Conservation (phyloP, 2,113 vertebrate genomes). For the Lanius collurio region DNA sequence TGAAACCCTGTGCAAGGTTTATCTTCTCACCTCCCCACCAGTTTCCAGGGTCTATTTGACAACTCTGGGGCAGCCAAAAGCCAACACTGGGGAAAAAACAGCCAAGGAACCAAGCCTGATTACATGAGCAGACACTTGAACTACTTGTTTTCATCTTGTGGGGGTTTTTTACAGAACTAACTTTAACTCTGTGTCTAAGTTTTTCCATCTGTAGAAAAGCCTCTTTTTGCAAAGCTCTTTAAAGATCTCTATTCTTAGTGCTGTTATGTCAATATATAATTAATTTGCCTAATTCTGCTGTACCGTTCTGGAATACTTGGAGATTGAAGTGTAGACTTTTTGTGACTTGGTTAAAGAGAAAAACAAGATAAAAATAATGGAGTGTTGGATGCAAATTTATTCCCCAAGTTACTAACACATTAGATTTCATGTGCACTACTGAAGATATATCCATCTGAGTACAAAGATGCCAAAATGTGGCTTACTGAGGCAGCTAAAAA, state of each 20-base stretch:
- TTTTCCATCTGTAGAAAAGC: slow-evolving; percentile 50
- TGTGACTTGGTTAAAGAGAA: slow-evolving; percentile 42
- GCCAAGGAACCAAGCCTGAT: neutral
- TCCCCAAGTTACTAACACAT: slow-evolving; percentile 26
- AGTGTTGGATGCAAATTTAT: slow-evolving; percentile 30
- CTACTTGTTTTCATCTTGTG: neutral
- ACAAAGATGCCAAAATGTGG: neutral
- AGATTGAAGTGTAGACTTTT: slow-evolving; percentile 3
- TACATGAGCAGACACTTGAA: neutral
- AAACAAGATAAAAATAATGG: slow-evolving; percentile 58
- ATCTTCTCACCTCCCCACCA: neutral
- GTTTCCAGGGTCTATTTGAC: neutral
- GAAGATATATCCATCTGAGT: neutral
- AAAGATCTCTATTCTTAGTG: slow-evolving; percentile 32
- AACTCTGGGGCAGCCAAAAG: slow-evolving; percentile 7
- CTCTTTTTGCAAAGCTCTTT: neutral
- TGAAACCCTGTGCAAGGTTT: neutral
- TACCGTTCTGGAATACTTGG: neutral
- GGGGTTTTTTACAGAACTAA: neutral
- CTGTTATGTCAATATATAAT: neutral
- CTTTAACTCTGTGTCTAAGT: slow-evolving; percentile 28
- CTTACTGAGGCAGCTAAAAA: slow-evolving; percentile 11
- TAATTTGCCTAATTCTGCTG: slow-evolving; percentile 28
- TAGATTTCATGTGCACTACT: neutral
- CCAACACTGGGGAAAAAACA: neutral